A percentile compares a stretch with the other conserved stretches of the same genome.
Evolutionary conservation across 2,888 invertebrate species (phyloP).

Genomic region (Chymomyza fuscimana): DNA sequence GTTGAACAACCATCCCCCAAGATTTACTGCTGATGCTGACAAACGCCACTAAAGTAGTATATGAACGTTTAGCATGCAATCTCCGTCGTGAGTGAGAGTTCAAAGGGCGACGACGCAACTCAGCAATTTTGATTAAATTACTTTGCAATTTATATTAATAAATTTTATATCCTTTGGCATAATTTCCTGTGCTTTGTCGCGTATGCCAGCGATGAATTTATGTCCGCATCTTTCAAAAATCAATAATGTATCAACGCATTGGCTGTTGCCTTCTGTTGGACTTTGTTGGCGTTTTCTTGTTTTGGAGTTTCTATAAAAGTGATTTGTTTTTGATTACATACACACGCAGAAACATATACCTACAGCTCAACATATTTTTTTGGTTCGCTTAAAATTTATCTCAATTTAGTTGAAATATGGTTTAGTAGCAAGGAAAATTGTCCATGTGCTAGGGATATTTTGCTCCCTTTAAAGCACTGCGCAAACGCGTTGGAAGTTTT

Average conservation of each 20-base stretch:
- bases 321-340: conserved; percentile 11
- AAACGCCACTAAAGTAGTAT: neutral
- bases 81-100: conserved; percentile 3
- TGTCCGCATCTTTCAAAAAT: conserved; percentile 45
- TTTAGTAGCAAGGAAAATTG: neutral
- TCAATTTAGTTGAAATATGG: neutral
- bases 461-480: conserved; percentile 33
- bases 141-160: conserved; percentile 66
- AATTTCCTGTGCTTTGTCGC: conserved; percentile 36
- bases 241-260: conserved; percentile 61
- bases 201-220: conserved; percentile 4
- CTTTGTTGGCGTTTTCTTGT: neutral
- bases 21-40: conserved; percentile 1
- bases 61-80: conserved; percentile 11
- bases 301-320: neutral
- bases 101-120: conserved; percentile 11
- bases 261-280: neutral
- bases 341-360: conserved; percentile 17
- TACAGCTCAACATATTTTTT: neutral
- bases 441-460: conserved; percentile 42
- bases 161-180: conserved; percentile 57
- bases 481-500: conserved; percentile 65
- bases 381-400: neutral
- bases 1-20: conserved; percentile 8
- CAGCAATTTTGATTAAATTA: conserved; percentile 59